Base-by-base conservation (phyloP, 2,797 vertebrate genomes). In the Lophotriccus pileatus region DNA sequence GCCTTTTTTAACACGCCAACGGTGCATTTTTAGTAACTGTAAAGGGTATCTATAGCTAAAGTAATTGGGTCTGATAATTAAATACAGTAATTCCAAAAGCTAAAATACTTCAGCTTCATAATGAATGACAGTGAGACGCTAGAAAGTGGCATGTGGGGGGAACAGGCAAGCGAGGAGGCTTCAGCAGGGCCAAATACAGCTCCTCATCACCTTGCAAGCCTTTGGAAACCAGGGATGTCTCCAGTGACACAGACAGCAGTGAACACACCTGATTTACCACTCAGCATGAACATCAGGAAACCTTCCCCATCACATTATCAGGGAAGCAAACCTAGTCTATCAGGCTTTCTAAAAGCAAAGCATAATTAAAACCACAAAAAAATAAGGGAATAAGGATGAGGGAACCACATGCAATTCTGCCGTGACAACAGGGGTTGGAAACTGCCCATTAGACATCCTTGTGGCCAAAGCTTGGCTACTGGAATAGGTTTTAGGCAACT, bases 171-270 rank as follows among this genome's bases (percentile, higher is more conserved):
- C 1, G 3, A 43, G 16, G 46, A 69, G 46, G 47, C 15, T 36
- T 32, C 24, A n/a, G 32, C 1, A 0, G 27, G 0, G 2, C 43
- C 0, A 0, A 69, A 21, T 1, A 13, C 0, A 0, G 6, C 6
- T 58, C 23, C 13, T 32, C 30, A 13, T 5, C 1, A 3, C n/a
- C 78, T n/a, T 11, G 18, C 66, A 74, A 18, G 19, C 37, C 20
- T 53, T 21, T 16, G 37, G 34, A 81, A 86, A 66, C 1, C 0
- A 46, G 15, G 25, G 47, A 20, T 1, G 1, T 25, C 50, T 55
- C 67, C 4, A 5, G n/a, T 0, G 2, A 50, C 64, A 56, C 0
- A 0, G 60, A 25, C 17, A 79, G 47, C 9, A 2, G 24, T 5
- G 2, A 62, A 75, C 19, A 15, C 32, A n/a, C 16, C 34, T 1